Base-by-base conservation (phyloP, 2,888 invertebrate species). In the Drosophila meridiana region DNA sequence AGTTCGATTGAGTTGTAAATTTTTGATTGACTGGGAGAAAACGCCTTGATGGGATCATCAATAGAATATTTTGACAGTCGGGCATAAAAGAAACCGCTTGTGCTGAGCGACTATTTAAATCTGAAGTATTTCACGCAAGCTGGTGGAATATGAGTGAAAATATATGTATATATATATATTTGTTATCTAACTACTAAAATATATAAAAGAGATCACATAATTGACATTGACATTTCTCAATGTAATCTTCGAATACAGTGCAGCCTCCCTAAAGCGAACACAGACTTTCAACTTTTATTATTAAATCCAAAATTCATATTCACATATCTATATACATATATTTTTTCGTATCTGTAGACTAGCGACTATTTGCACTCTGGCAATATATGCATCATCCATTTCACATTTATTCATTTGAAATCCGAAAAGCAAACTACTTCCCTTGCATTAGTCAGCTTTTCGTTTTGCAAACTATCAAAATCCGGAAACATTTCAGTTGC, bases 381-480 rank as follows among this genome's bases (percentile, higher is more conserved):
- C 11, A 50, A 50, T n/a, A 50, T 50, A 5, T 8, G n/a, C 9
- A 9, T 32, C 50, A 20, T 32, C 9, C 32, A 45, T 32, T 36
- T 14, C 28, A 26, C 1, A 47, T 40, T 28, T 36, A 9, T 48
- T 34, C 34, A 42, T 26, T 13, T 13, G 13, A 65, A 59, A 72
- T 67, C 64, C 61, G n/a, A 26, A 36, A 60, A 2, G 7, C 57
- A 68, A 65, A 80, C 53, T 72, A 72, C 65, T 61, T 62, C 38
- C 40, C 2, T 30, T 11, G 50, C 26, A 42, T 76, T 66, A 62
- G 43, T 36, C 26, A 62, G 73, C 50, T 80, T 40, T 40, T 40
- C 55, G 65, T 70, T 72, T 50, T 36, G 28, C 30, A 43, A 48
- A 84, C 81, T 72, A 76, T 69, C 59, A 53, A 69, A 68, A 70